These are phyloP conservation scores for Coptotermes formosanus DNA, from an alignment of 1,140 invertebrate genomes.

Conservation along the genomic window DNA sequence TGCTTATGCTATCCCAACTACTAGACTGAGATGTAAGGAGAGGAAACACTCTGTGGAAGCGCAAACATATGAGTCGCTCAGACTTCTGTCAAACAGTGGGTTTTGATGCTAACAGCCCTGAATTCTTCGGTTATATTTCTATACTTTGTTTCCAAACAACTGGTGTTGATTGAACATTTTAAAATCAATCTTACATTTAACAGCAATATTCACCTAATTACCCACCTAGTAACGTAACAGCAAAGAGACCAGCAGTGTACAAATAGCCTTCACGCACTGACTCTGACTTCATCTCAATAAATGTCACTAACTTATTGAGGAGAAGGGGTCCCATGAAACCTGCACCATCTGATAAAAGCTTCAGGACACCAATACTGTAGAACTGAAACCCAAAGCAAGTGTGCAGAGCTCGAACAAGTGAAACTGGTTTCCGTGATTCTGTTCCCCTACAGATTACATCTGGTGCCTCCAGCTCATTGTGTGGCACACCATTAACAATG, in stretches of 20 bases:
- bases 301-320: conserved; percentile 76
- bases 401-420: conserved; percentile 38
- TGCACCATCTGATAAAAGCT: conserved; percentile 77
- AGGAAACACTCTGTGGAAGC: no score
- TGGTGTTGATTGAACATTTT: conserved; percentile 23
- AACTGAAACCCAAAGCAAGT: conserved; percentile 81
- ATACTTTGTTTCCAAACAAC: no score
- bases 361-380: conserved; percentile 84
- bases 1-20: no score
- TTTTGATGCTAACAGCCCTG: no score
- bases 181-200: conserved; percentile 35
- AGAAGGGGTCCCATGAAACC: conserved; percentile 88
- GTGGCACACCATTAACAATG: conserved; percentile 40
- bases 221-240: conserved; percentile 63
- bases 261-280: conserved; percentile 70
- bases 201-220: conserved; percentile 31
- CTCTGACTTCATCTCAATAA: conserved; percentile 72
- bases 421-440: conserved; percentile 23
- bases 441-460: conserved; percentile 37
- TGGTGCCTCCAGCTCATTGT: conserved; percentile 33
- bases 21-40: no score
- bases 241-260: conserved; percentile 73
- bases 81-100: no score
- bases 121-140: no score
- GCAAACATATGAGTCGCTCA: no score